Conservation (phyloP, 2,113 vertebrate genomes). For the Poeciliopsis retropinna region DNA sequence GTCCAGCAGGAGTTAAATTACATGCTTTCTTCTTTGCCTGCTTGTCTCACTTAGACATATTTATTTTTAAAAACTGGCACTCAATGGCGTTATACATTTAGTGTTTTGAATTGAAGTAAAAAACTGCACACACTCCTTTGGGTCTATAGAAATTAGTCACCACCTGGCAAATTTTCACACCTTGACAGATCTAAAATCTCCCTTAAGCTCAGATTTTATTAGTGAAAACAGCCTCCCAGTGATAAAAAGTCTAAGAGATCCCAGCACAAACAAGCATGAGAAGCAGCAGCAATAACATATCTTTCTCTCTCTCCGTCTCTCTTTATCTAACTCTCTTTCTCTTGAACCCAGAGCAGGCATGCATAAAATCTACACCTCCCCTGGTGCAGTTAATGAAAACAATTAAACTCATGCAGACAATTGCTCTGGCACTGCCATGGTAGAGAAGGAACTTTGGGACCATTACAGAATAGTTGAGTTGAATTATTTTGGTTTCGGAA, state of each 20-base stretch:
- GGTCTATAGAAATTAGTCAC: too few species aligned
- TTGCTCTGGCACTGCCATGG: neutral
- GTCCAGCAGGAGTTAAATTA: neutral
- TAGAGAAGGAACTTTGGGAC: neutral
- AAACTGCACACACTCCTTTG: too few species aligned
- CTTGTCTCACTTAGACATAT: constrained; percentile 13
- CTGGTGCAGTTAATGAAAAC: constrained; percentile 4
- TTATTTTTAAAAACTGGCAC: neutral
- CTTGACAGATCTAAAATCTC: neutral
- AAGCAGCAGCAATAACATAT: neutral
- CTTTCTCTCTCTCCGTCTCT: neutral
- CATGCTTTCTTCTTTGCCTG: constrained; percentile 18
- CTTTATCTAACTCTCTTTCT: neutral
- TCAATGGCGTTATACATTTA: neutral
- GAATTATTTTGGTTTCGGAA: neutral
- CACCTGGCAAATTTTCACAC: neutral
- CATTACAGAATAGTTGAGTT: neutral
- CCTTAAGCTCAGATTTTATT: neutral
- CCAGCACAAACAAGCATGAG: neutral
- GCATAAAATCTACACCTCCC: neutral
- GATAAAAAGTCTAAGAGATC: neutral
- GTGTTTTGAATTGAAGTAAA: neutral
- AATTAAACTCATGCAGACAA: constrained; percentile 4
- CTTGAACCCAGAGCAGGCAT: neutral
- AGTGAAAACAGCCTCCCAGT: neutral